Conservation (phyloP, 2,797 vertebrate genomes). For the Sebastes itinus region DNA sequence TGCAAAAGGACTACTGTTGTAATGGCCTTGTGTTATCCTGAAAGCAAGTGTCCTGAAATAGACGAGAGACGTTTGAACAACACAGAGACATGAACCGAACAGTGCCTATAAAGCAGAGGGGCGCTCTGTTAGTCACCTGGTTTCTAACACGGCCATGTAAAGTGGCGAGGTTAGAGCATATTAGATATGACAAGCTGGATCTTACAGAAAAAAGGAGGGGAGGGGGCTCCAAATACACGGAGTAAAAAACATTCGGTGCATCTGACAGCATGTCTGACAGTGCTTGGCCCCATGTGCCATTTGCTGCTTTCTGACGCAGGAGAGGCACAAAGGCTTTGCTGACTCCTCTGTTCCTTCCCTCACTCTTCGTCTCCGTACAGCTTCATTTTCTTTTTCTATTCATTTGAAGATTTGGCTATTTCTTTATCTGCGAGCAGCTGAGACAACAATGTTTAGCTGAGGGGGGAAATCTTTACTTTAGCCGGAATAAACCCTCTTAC, state of each 20-base stretch:
- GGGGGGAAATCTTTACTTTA: conserved; percentile 2
- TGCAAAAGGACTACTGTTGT: conserved; percentile 61
- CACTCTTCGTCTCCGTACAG: conserved; percentile 38
- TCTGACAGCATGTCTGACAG: conserved; percentile 73
- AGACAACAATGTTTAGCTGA: conserved; percentile 32
- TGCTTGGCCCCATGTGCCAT: conserved; percentile 61
- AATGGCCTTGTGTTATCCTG: conserved; percentile 63
- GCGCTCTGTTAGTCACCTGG: conserved; percentile 56
- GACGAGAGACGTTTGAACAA: conserved; percentile 46
- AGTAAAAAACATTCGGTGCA: conserved; percentile 50
- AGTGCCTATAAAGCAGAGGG: conserved; percentile 29
- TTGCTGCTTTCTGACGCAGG: conserved; percentile 58
- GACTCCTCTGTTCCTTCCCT: conserved; percentile 69
- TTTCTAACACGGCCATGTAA: conserved; percentile 38
- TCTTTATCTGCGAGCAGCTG: conserved; percentile 30
- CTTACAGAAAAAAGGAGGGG: conserved; percentile 20
- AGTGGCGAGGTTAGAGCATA: conserved; percentile 47
- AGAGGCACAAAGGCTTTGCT: conserved; percentile 68
- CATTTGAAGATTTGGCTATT: conserved; percentile 39
- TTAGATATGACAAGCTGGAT: conserved; percentile 58
- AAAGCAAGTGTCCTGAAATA: conserved; percentile 70
- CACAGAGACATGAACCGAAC: conserved; percentile 38
- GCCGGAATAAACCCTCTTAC: conserved; percentile 16
- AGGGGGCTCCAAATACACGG: conserved; percentile 25
- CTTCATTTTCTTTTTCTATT: conserved; percentile 51